Percentiles rank a stretch among this genome's conserved stretches.
phyloP scores from a whole-genome alignment of 1,140 invertebrate species.

The Meloidogyne floridensis region DNA sequence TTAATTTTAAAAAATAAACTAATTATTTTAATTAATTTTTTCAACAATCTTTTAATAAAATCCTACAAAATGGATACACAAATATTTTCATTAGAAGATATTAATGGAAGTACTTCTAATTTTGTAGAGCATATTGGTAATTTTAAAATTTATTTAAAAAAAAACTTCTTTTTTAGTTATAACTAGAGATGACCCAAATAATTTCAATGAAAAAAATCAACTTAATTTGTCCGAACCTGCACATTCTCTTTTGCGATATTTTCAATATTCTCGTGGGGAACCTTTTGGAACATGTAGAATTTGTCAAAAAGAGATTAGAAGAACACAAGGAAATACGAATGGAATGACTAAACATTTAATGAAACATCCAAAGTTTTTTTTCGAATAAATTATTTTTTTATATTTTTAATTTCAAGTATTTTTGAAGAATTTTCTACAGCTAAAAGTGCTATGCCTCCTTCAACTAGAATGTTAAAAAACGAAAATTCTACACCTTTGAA shows the following conservation, averaged over 20 bases:
- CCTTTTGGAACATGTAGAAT: neutral
- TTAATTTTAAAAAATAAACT: no score
- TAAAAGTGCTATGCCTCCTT: neutral
- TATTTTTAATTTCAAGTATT: neutral
- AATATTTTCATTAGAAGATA: neutral
- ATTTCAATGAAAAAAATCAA: neutral
- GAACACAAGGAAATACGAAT: conserved; percentile 1
- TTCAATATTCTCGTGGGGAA: neutral
- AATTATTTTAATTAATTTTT: no score
- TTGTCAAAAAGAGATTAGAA: neutral
- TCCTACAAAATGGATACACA: neutral
- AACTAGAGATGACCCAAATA: neutral
- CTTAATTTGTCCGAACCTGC: neutral
- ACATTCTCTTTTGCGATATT: conserved; percentile 2
- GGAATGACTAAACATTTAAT: conserved; percentile 7
- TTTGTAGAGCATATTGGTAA: conserved; percentile 2
- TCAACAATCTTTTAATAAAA: no score
- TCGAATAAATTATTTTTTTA: neutral
- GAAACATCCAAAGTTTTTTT: neutral
- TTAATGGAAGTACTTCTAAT: neutral
- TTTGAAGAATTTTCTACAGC: neutral
- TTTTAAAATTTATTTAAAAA: neutral
- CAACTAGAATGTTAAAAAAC: neutral
- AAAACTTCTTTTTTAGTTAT: neutral
- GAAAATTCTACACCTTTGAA: neutral